phyloP scores from a whole-genome alignment of 2,888 invertebrate genomes.

The Brassicogethes aeneus region DNA sequence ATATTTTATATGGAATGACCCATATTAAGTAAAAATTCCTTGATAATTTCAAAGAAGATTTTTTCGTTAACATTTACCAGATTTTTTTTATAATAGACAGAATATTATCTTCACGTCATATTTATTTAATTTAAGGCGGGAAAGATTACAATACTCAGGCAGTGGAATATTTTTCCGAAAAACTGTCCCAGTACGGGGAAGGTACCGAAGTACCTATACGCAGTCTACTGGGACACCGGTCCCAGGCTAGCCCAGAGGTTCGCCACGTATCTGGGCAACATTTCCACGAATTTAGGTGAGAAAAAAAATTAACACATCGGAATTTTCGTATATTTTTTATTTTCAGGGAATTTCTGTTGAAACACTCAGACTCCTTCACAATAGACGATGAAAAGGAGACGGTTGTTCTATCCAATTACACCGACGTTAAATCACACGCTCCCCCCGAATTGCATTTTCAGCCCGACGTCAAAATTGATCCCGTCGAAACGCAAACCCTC shows the following conservation, averaged over 20 bases:
- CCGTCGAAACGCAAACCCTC: conserved; percentile 72
- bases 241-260: conserved; percentile 94
- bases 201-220: conserved; percentile 95
- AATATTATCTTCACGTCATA: no score
- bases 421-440: conserved; percentile 42
- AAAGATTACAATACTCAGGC: conserved; percentile 93
- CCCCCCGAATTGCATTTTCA: conserved; percentile 61
- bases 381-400: conserved; percentile 72
- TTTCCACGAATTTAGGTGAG: conserved; percentile 89
- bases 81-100: no score
- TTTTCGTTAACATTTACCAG: no score
- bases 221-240: conserved; percentile 91
- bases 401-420: conserved; percentile 61
- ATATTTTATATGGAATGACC: no score
- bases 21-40: no score
- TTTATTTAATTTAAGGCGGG: conserved; percentile 44
- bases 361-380: conserved; percentile 77
- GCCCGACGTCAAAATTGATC: conserved; percentile 72
- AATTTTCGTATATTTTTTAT: no score
- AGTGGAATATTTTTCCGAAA: conserved; percentile 93
- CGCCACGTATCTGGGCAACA: conserved; percentile 92
- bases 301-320: no score
- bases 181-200: conserved; percentile 90
- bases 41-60: no score
- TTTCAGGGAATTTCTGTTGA: conserved; percentile 72